Conservation (phyloP, 2,888 invertebrate genomes). For the Gryllus longicercus region DNA sequence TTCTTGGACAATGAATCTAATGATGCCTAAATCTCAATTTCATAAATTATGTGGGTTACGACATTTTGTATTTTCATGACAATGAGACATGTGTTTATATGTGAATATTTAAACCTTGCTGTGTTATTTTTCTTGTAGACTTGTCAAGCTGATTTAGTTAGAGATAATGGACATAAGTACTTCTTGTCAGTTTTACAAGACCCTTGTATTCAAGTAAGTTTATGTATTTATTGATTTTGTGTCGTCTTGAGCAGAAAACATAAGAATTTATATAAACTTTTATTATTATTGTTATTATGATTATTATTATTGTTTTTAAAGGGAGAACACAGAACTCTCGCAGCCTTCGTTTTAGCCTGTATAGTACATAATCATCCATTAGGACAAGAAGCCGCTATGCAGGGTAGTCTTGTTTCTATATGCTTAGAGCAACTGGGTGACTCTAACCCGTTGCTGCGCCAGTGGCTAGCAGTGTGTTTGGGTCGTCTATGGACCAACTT, state of each 20-base stretch:
- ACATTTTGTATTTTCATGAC: too few relatives aligned
- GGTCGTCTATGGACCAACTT: slow-evolving; percentile 87
- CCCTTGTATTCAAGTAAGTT: slow-evolving; percentile 70
- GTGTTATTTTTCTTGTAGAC: slow-evolving; percentile 56
- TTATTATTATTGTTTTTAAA: slow-evolving; percentile 41
- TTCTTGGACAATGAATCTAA: too few relatives aligned
- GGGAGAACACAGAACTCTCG: slow-evolving; percentile 84
- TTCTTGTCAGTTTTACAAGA: slow-evolving; percentile 91
- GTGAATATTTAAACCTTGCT: too few relatives aligned
- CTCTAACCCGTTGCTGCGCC: slow-evolving; percentile 62
- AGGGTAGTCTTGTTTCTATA: slow-evolving; percentile 84
- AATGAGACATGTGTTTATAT: too few relatives aligned
- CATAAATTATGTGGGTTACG: too few relatives aligned
- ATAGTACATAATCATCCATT: slow-evolving; percentile 85
- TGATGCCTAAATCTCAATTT: too few relatives aligned
- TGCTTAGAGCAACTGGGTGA: slow-evolving; percentile 87
- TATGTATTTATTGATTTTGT: background rate
- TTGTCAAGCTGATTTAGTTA: slow-evolving; percentile 91
- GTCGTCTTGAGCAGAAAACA: slow-evolving; percentile 1
- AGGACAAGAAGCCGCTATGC: slow-evolving; percentile 86
- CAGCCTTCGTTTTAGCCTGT: slow-evolving; percentile 91
- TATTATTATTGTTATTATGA: background rate
- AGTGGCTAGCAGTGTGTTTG: slow-evolving; percentile 91
- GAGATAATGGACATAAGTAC: slow-evolving; percentile 91
- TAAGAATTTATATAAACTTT: slow-evolving; percentile 26